phyloP scores from a whole-genome alignment of 2,888 invertebrate species.

The Epinotia brunnichana region DNA sequence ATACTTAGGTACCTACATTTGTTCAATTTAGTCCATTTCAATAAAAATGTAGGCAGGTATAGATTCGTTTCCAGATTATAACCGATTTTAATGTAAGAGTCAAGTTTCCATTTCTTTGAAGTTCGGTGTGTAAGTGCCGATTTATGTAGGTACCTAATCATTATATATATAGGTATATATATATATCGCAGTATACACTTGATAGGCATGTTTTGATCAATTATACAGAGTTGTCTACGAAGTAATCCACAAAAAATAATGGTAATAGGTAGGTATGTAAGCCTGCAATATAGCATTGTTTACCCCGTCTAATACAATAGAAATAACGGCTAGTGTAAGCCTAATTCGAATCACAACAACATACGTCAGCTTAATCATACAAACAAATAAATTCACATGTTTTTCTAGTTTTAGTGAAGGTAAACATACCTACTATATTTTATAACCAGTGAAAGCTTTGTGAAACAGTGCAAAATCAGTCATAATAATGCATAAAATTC shows the following conservation, averaged over 20 bases:
- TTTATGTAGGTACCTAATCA: too few species aligned
- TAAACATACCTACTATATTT: not conserved
- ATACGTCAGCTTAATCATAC: too few species aligned
- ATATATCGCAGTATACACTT: too few species aligned
- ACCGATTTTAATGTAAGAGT: not conserved
- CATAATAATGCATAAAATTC: not conserved
- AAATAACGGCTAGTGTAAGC: not conserved
- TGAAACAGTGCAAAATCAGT: not conserved
- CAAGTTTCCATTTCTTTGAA: not conserved
- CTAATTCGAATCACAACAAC: not conserved
- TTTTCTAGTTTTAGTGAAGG: not conserved
- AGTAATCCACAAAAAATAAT: not conserved
- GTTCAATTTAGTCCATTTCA: not conserved
- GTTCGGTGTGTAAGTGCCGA: too few species aligned
- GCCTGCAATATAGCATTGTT: not conserved
- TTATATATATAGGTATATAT: too few species aligned
- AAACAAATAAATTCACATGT: not conserved
- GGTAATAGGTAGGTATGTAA: not conserved
- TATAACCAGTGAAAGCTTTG: not conserved
- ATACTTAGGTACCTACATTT: too few species aligned
- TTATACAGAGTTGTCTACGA: not conserved
- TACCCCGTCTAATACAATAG: not conserved
- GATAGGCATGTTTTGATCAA: too few species aligned
- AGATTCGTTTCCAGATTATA: not conserved
- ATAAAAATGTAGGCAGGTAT: not conserved